Evolutionary conservation across 2,113 vertebrate species (phyloP).

Genomic region (Hippocampus comes): DNA sequence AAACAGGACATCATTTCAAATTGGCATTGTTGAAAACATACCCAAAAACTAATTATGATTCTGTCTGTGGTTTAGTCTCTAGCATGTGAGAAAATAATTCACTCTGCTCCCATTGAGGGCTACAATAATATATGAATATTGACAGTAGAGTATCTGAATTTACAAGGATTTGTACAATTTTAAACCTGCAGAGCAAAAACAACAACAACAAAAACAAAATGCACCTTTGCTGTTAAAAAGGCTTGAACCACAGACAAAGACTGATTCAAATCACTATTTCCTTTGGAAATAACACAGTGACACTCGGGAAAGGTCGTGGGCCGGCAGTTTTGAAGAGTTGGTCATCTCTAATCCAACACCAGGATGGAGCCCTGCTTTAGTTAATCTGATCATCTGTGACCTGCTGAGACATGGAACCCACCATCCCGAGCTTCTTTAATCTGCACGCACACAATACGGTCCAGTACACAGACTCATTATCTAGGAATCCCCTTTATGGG

Average conservation of each 20-base stretch:
- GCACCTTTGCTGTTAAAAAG: neutral
- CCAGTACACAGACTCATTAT: slow-evolving; percentile 12
- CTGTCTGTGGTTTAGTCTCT: no score
- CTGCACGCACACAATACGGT: slow-evolving; percentile 32
- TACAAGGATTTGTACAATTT: no score
- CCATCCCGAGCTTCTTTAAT: slow-evolving; percentile 59
- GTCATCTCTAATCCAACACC: slow-evolving; percentile 51
- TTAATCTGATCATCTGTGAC: slow-evolving; percentile 73
- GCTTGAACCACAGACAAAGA: neutral
- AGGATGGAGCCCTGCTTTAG: slow-evolving; percentile 47
- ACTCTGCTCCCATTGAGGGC: no score
- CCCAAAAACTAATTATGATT: no score
- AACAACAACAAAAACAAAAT: neutral
- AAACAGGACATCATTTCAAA: no score
- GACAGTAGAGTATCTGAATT: neutral
- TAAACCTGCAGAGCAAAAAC: no score
- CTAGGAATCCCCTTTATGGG: slow-evolving; percentile 21
- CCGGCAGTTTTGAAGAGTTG: slow-evolving; percentile 22
- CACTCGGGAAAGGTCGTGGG: neutral
- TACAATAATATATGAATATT: neutral
- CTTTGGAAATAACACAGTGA: neutral
- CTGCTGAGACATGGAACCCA: slow-evolving; percentile 70
- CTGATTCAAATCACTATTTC: neutral
- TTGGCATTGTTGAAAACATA: no score
- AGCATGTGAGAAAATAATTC: no score